Percentiles rank a stretch among this genome's conserved stretches.
Conservation (phyloP, 2,113 vertebrate genomes). For the Anseranas semipalmata region DNA sequence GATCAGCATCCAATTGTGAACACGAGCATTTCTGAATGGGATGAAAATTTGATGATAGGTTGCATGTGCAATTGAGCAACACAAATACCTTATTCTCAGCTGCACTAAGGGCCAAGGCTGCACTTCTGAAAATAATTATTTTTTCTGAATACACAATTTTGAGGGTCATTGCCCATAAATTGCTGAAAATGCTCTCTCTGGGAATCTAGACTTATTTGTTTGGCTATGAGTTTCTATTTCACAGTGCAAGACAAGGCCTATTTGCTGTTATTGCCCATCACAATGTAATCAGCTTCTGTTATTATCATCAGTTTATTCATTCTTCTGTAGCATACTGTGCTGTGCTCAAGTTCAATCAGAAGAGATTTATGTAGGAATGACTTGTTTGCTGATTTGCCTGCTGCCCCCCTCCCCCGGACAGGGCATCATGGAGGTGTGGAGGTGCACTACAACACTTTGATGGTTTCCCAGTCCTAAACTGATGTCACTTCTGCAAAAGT, state of each 20-base stretch:
- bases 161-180: slow-evolving; percentile 67
- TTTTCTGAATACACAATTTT: slow-evolving; percentile 54
- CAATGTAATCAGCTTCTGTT: slow-evolving; percentile 63
- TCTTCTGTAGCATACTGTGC: slow-evolving; percentile 14
- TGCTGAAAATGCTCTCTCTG: slow-evolving; percentile 30
- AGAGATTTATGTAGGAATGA: slow-evolving; percentile 15
- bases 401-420: neutral
- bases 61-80: slow-evolving; percentile 43
- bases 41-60: slow-evolving; percentile 7
- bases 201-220: slow-evolving; percentile 51
- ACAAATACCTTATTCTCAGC: slow-evolving; percentile 44
- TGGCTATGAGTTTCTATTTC: slow-evolving; percentile 55
- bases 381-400: slow-evolving; percentile 25
- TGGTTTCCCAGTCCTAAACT: neutral
- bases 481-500: neutral
- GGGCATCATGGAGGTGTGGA: neutral
- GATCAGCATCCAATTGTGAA: neutral
- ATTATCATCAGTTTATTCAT: slow-evolving; percentile 51
- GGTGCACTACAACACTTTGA: neutral
- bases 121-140: slow-evolving; percentile 38
- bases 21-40: neutral
- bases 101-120: neutral
- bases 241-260: slow-evolving; percentile 47
- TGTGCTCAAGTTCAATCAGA: slow-evolving; percentile 32
- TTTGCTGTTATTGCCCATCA: slow-evolving; percentile 66